Evolutionary conservation across 2,113 vertebrate genomes (phyloP).

Genomic region (Argyrosomus japonicus): DNA sequence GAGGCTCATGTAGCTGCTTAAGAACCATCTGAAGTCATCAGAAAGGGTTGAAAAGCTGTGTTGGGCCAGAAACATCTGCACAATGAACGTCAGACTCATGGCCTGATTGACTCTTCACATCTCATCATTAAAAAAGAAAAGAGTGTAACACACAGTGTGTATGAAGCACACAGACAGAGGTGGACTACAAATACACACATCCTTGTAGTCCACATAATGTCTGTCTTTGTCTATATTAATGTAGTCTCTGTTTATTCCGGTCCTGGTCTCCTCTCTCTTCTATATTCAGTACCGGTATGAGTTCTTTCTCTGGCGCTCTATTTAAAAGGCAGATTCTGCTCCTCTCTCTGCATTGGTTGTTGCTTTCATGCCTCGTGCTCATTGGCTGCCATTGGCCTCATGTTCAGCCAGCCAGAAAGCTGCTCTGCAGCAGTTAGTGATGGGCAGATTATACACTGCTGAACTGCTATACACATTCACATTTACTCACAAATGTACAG

Average conservation of each 20-base stretch:
- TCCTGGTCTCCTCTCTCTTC: not conserved
- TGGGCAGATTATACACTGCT: constrained; percentile 75
- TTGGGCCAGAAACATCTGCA: not conserved
- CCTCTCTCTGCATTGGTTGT: constrained; percentile 51
- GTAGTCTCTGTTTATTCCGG: not conserved
- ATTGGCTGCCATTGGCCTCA: constrained; percentile 73
- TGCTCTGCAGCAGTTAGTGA: constrained; percentile 75
- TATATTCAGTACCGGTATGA: not conserved
- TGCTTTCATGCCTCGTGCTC: constrained; percentile 43
- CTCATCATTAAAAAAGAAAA: not conserved
- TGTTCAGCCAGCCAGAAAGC: constrained; percentile 76
- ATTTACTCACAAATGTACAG: not conserved
- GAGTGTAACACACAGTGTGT: not conserved
- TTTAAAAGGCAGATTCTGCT: constrained; percentile 69
- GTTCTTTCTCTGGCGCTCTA: constrained; percentile 38
- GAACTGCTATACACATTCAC: constrained; percentile 14
- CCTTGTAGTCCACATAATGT: not conserved
- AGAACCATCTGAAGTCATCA: constrained; percentile 6
- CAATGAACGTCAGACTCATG: not conserved
- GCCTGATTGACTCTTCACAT: not conserved
- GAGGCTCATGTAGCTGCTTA: constrained; percentile 1
- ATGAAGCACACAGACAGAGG: not conserved
- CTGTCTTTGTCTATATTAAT: not conserved
- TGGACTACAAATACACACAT: not conserved
- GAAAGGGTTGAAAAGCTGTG: not conserved